phyloP scores from a whole-genome alignment of 2,888 invertebrate species.

The Parelbella ahira region DNA sequence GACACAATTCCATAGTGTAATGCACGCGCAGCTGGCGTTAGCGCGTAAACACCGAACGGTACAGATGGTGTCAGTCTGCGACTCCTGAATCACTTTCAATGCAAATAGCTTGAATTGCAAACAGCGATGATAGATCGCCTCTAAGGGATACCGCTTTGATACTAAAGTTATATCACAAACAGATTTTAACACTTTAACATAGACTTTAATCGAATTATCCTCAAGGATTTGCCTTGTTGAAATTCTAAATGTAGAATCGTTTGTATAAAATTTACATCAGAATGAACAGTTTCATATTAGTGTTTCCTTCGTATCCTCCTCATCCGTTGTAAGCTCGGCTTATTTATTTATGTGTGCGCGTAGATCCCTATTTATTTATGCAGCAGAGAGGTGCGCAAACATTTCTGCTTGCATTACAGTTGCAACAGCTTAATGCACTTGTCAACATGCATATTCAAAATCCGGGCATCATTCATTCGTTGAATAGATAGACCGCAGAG shows the following conservation, averaged over 20 bases:
- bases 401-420: not conserved
- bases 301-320: too few species aligned
- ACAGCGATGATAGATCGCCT: constrained; percentile 18
- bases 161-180: too few species aligned
- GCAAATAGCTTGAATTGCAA: constrained; percentile 12
- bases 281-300: too few species aligned
- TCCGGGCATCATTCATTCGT: constrained; percentile 12
- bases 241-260: too few species aligned
- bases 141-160: constrained; percentile 8
- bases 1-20: constrained; percentile 9
- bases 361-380: too few species aligned
- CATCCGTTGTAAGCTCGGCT: too few species aligned
- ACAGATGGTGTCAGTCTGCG: too few species aligned
- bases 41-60: constrained; percentile 12
- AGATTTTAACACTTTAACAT: too few species aligned
- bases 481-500: constrained; percentile 24
- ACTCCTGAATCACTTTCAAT: constrained; percentile 12
- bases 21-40: not conserved
- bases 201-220: too few species aligned
- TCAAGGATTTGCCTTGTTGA: too few species aligned
- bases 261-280: too few species aligned
- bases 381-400: constrained; percentile 1
- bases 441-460: constrained; percentile 10
- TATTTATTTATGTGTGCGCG: too few species aligned
- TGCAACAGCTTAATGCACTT: constrained; percentile 10